phyloP scores from a whole-genome alignment of 2,797 vertebrate genomes.

The Pygocentrus nattereri region DNA sequence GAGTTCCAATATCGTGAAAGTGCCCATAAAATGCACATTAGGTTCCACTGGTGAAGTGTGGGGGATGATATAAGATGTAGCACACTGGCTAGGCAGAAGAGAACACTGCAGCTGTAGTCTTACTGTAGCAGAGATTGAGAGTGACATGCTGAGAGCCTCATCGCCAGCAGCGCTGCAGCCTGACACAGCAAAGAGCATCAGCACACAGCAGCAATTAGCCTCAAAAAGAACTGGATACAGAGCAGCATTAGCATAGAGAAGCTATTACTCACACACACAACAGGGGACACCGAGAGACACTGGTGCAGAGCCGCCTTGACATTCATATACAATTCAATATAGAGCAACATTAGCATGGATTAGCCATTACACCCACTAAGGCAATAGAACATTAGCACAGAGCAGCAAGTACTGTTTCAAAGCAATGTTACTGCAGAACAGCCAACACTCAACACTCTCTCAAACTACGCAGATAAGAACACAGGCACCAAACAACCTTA shows the following conservation, averaged over 20 bases:
- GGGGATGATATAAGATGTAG: background rate
- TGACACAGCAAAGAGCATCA: constrained; percentile 46
- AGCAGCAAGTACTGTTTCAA: no score
- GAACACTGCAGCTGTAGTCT: background rate
- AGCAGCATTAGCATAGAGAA: background rate
- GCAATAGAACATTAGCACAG: no score
- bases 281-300: background rate
- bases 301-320: background rate
- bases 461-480: no score
- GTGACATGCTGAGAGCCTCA: background rate
- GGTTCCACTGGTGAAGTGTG: background rate
- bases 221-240: background rate
- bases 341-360: background rate
- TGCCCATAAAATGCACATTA: background rate
- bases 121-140: background rate
- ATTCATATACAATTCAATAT: background rate
- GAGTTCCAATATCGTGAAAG: background rate
- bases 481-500: no score
- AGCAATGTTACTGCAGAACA: no score
- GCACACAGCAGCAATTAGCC: constrained; percentile 1
- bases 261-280: background rate
- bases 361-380: background rate
- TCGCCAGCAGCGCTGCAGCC: background rate
- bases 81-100: background rate
- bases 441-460: no score